Percentiles rank a stretch among this genome's conserved stretches.
These are phyloP conservation scores for Myotis planiceps DNA, from an alignment of 2,797 vertebrate species.

Conservation along the genomic window DNA sequence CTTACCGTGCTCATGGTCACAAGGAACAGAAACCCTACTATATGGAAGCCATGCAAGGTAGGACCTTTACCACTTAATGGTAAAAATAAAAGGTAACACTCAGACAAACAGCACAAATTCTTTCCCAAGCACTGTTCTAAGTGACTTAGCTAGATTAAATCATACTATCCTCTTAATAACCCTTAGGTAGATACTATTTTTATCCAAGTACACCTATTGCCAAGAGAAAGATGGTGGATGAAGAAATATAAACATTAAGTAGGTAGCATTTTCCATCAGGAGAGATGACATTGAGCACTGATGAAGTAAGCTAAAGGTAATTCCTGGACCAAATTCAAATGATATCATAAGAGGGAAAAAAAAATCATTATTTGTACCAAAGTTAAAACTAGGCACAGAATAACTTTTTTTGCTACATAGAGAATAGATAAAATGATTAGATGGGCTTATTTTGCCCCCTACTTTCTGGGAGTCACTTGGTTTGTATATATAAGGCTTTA, in stretches of 20 bases:
- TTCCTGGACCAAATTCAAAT: slow-evolving; percentile 49
- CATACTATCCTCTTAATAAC: neutral
- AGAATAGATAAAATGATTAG: neutral
- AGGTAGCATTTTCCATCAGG: slow-evolving; percentile 1
- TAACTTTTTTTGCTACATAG: neutral
- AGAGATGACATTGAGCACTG: neutral
- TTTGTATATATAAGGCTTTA: neutral
- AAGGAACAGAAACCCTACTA: neutral
- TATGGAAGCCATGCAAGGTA: neutral
- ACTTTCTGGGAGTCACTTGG: neutral
- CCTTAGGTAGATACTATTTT: neutral
- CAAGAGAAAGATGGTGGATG: neutral
- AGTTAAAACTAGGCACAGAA: slow-evolving; percentile 45
- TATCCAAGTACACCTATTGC: neutral
- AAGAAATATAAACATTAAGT: neutral
- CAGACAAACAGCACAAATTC: neutral
- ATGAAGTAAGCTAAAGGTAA: neutral
- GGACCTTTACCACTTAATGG: neutral
- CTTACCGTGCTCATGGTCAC: neutral
- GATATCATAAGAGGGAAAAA: neutral
- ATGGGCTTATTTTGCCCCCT: neutral
- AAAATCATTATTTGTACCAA: neutral
- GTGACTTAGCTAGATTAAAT: neutral
- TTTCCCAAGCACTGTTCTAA: neutral
- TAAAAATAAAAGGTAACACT: neutral